Base-by-base conservation (phyloP, 2,888 invertebrate genomes). In the Stegana nigrithorax region DNA sequence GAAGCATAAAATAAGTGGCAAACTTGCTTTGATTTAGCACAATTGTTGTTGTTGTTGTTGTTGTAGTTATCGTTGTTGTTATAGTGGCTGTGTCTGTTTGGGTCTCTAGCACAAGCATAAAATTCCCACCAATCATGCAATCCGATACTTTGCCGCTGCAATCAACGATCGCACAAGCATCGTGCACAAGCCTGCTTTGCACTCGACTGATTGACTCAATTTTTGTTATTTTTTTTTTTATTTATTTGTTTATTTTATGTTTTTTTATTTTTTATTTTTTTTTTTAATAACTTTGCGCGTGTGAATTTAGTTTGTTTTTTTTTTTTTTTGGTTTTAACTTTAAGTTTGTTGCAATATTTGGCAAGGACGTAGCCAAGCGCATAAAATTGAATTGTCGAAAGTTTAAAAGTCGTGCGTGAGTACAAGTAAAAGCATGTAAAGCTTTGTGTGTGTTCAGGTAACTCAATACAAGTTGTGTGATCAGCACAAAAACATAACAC, bases 121-220 rank as follows among this genome's bases (percentile, higher is more conserved):
- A 71, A 71, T 81, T 81, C 81, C 82, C 81, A 81, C 75, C 77
- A 68, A 67, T 67, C 69, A 58, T 65, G 75, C 73, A 75, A 75
- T 58, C 10, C 62, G 80, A 75, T 80, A 53, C 29, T 42, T n/a
- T n/a, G 23, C 19, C 42, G 59, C 7, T 17, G 23, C 42, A 65
- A 67, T 68, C 65, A 59, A 65, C 69, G 73, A 82, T 81, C 75
- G 69, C 66, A 75, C n/a, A n/a, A n/a, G n/a, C n/a, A n/a, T n/a
- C n/a, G 72, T 69, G 65, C 75, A 71, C 73, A 81, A 82, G 76
- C 81, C n/a, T n/a, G n/a, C 82, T 67, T 82, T 83, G 75, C 81
- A 81, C 81, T 80, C 67, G 79, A 80, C 75, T 82, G 79, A 73
- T 67, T 81, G 61, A 64, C 68, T 63, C 67, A 73, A 67, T 67